Evolutionary conservation across 2,888 invertebrate species (phyloP), one percentile per base, ranked within the genome.

Genomic region (Exocentrus adspersus): DNA sequence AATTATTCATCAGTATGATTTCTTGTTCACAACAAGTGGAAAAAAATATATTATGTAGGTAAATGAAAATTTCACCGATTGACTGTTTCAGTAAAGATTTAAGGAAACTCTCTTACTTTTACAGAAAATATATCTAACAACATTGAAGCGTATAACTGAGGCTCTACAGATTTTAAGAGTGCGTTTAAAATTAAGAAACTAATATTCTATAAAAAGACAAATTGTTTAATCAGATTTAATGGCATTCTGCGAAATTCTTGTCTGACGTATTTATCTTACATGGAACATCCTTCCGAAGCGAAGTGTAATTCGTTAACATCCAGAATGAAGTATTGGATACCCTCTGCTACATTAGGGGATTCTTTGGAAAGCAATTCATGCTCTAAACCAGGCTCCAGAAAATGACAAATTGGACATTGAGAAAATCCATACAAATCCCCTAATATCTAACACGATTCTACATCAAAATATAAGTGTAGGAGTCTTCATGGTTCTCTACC

Each of bases 391-490:
- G 54, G 41, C 21, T 32, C 24, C 17, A 16, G 54, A 54, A 56
- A 43, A 45, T 28, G 43, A 56, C 28, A 56, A 48, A 57, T 57
- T 20, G 32, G 32, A 48, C 21, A 32, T 48, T 24, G 20, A 48
- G 42, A 30, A 58, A 50, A 58, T 58, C 32, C 41, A 45, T 41
- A 37, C 58, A 58, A 58, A 58, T 58, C 58, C 58, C 41, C 37
- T 53, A 53, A 53, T 53, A 41, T 37, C 41, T 53, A 42, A 53
- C 24, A 41, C 42, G 12, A 37, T 53, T 50, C 37, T 50, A 50
- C 24, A 46, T 37, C 30, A 28, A 45, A 45, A 57, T 50, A 20
- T 19, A 50, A 30, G 21, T 58, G 42, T 21, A 21, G 37, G 19
- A 50, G 41, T 41, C 42, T 58, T 50, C 24, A 41, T 58, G 41